phyloP scores from a whole-genome alignment of 64 coral and sea anemone genomes.

The Dendrophyllia cribrosa region DNA sequence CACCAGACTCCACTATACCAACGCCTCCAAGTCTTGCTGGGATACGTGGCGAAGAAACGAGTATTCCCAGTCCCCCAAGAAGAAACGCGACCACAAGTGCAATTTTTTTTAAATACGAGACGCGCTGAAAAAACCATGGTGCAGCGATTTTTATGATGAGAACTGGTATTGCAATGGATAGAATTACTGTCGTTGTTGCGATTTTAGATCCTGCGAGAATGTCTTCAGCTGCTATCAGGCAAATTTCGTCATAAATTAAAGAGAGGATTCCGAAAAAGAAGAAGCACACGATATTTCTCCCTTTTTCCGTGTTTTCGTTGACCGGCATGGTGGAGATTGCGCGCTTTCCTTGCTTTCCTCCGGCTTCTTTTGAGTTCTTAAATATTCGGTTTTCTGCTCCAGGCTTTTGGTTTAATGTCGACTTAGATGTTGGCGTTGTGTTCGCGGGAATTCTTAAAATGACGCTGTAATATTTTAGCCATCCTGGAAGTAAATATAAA shows the following conservation, averaged over 20 bases:
- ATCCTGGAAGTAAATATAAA: too few species aligned
- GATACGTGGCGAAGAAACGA: conserved; percentile 37
- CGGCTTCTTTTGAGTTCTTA: background rate
- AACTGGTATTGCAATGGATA: conserved; percentile 64
- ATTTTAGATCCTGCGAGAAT: conserved; percentile 59
- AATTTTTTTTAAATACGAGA: conserved; percentile 57
- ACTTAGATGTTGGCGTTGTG: too few species aligned
- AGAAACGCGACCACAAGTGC: conserved; percentile 24
- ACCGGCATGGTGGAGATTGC: background rate
- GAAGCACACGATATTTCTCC: conserved; percentile 44
- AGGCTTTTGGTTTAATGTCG: too few species aligned
- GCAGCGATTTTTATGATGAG: conserved; percentile 16
- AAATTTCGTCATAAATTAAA: conserved; percentile 67
- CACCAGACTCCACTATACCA: conserved; percentile 52
- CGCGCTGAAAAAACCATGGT: conserved; percentile 45
- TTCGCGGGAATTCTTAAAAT: too few species aligned
- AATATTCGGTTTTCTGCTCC: too few species aligned
- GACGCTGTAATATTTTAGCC: too few species aligned
- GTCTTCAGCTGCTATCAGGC: conserved; percentile 65
- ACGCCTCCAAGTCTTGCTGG: conserved; percentile 47
- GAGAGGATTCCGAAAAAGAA: conserved; percentile 62
- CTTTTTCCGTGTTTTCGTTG: background rate
- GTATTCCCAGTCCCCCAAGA: conserved; percentile 12
- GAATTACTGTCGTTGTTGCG: conserved; percentile 69
- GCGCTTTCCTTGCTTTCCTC: background rate